Evolutionary conservation across 2,113 vertebrate genomes (phyloP), one percentile per base, ranked within the genome.

Genomic region (Manacus vitellinus): DNA sequence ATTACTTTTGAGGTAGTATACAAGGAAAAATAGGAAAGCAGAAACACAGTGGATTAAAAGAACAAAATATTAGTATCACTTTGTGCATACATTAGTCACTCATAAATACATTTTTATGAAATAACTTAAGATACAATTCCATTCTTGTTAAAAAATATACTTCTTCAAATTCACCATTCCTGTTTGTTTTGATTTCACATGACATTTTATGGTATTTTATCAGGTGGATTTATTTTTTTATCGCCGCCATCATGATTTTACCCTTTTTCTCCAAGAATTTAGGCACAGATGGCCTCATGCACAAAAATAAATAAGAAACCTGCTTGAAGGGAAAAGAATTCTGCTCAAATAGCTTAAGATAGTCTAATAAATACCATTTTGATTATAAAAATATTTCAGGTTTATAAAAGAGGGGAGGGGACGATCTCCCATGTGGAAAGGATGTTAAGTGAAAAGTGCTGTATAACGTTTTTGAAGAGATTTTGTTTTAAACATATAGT

Each of bases 1-100:
- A 98, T 97, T 89, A 96, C 59, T 73, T 91, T 96, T 97, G 98
- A 98, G 98, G 98, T 98, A 98, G 98, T 97, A 97, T 97, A 97
- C 84, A 96, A 97, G 97, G 94, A 93, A 96, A 90, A 94, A 91
- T 92, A 59, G 46, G 97, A 94, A 93, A 95, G 85, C 90, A 63
- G 94, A 97, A 97, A 96, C 96, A 97, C 97, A 70, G 92, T 92
- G 96, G 91, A 97, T 82, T 95, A 86, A 94, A 94, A 88, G 96
- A 95, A 94, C 81, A 89, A 96, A 98, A 98, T 98, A 97, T 97
- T 97, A 81, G 95, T 96, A 73, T 95, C 91, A 91, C 96, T 96
- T 94, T 97, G 97, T 96, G 73, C 91, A 82, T 92, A 95, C 86
- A 67, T 94, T 94, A 96, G 93, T 94, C 94, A 88, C 97, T 96